Evolutionary conservation across 2,888 invertebrate species (phyloP).

Genomic region (Idaea dimidiata): DNA sequence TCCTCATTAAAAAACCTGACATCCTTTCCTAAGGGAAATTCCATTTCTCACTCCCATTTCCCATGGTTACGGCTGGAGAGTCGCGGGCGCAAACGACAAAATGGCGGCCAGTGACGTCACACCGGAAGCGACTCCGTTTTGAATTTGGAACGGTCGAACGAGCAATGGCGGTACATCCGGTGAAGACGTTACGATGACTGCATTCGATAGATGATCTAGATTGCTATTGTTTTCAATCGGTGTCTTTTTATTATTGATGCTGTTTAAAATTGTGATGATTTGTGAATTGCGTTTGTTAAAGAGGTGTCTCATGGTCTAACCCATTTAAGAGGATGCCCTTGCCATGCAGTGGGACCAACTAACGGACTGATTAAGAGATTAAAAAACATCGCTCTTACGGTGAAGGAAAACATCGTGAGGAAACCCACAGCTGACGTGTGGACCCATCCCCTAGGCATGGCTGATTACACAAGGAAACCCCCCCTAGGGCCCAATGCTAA

Average conservation of each 20-base stretch:
- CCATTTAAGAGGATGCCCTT: no score
- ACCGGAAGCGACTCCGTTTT: conserved; percentile 79
- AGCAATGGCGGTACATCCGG: conserved; percentile 80
- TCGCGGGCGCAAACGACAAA: conserved; percentile 65
- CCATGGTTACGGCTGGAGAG: conserved; percentile 57
- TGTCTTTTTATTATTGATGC: conserved; percentile 13
- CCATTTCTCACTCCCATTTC: conserved; percentile 72
- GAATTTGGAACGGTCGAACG: conserved; percentile 80
- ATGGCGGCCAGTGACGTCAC: conserved; percentile 73
- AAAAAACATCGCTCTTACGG: no score
- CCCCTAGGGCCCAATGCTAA: no score
- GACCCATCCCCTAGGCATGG: no score
- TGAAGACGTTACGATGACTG: conserved; percentile 78
- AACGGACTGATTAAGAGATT: no score
- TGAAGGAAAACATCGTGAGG: no score
- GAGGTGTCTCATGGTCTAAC: no score
- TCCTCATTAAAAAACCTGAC: conserved; percentile 36
- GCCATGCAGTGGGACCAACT: no score
- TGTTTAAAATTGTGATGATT: background rate
- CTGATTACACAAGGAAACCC: no score
- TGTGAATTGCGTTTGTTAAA: background rate
- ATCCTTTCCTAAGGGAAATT: conserved; percentile 68
- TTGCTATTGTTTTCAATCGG: conserved; percentile 27
- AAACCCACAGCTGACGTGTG: no score
- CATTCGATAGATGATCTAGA: conserved; percentile 40